Evolutionary conservation across 2,888 invertebrate species (phyloP).

Genomic region (Drosophila mimetica): DNA sequence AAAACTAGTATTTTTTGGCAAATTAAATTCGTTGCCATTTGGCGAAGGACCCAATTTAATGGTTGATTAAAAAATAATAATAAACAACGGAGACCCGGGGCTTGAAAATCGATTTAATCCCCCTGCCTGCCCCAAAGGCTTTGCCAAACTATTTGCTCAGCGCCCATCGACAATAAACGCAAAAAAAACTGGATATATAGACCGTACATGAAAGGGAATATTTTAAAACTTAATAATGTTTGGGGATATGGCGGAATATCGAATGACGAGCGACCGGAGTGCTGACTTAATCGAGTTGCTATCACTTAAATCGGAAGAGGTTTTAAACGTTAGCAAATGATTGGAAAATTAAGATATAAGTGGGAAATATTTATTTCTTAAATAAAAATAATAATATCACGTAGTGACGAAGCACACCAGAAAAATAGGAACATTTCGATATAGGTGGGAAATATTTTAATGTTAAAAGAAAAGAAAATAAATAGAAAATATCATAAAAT

Average conservation of each 20-base stretch:
- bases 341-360: not conserved
- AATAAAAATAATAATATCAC: no score
- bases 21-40: conserved; percentile 30
- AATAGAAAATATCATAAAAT: no score
- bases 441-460: no score
- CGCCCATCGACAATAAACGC: conserved; percentile 29
- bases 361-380: no score
- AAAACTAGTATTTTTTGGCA: conserved; percentile 21
- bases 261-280: conserved; percentile 17
- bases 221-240: conserved; percentile 62
- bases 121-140: conserved; percentile 26
- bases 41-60: conserved; percentile 35
- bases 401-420: no score
- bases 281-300: conserved; percentile 28
- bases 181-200: conserved; percentile 1
- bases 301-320: conserved; percentile 21
- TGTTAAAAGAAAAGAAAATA: no score
- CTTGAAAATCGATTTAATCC: conserved; percentile 67
- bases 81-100: conserved; percentile 25
- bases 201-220: conserved; percentile 59
- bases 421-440: no score
- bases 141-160: conserved; percentile 62
- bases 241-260: conserved; percentile 34
- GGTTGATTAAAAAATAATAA: conserved; percentile 53
- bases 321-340: conserved; percentile 1